These are phyloP conservation scores for Riptortus pedestris DNA, from an alignment of 1,140 invertebrate species.

Conservation along the genomic window DNA sequence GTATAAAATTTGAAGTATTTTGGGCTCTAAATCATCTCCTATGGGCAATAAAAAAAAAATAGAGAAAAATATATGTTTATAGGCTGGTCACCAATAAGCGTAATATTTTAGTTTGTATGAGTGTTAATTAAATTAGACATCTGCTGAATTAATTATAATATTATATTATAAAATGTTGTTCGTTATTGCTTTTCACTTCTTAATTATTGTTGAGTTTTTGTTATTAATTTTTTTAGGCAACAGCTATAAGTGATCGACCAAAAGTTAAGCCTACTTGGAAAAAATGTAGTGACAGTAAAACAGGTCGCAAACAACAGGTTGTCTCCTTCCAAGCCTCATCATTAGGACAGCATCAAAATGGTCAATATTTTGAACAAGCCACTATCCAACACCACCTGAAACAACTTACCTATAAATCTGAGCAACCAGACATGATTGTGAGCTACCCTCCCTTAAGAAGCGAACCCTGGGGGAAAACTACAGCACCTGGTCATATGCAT, in stretches of 20 bases:
- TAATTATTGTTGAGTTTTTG: no score
- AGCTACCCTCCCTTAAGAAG: not conserved
- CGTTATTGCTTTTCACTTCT: no score
- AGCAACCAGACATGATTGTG: conserved; percentile 20
- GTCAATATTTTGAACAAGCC: conserved; percentile 24
- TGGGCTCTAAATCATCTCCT: no score
- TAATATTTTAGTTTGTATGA: no score
- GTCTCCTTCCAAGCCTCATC: conserved; percentile 23
- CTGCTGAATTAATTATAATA: no score
- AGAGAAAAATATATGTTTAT: no score
- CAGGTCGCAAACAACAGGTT: conserved; percentile 36
- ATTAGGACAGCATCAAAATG: conserved; percentile 27
- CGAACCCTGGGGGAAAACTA: not conserved
- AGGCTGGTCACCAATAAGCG: no score
- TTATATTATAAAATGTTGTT: no score
- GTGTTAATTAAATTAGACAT: no score
- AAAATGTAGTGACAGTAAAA: conserved; percentile 58
- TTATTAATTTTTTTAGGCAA: conserved; percentile 43
- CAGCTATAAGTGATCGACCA: conserved; percentile 65
- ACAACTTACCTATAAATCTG: conserved; percentile 29
- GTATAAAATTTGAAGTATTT: no score
- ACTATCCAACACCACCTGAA: conserved; percentile 21
- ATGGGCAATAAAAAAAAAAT: no score
- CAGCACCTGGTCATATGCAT: not conserved
- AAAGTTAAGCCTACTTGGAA: conserved; percentile 68